Percentiles rank a stretch among this genome's conserved stretches.
Conservation (phyloP, 2,888 invertebrate species). For the Troides aeacus region DNA sequence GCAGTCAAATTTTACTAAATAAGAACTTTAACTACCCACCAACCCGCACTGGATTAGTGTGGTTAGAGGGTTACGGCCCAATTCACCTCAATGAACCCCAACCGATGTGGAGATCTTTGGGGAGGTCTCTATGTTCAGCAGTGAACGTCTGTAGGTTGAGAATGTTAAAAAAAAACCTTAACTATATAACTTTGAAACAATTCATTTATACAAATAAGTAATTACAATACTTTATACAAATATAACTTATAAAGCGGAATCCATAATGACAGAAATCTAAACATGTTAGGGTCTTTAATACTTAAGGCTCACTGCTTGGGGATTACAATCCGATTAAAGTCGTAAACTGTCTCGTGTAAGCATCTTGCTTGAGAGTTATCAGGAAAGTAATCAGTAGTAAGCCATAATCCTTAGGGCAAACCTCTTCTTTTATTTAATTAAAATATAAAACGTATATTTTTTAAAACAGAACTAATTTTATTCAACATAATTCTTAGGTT, state of each 20-base stretch:
- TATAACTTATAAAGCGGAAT: background rate
- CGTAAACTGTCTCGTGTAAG: background rate
- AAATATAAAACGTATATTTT: background rate
- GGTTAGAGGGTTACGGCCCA: no score
- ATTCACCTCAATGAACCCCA: no score
- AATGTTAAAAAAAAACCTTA: background rate
- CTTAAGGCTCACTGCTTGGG: background rate
- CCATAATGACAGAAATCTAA: background rate
- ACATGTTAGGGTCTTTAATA: background rate
- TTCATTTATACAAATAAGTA: background rate
- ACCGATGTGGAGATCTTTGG: no score
- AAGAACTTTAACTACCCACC: no score
- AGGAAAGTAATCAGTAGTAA: background rate
- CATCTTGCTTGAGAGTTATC: background rate
- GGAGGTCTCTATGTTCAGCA: no score
- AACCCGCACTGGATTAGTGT: no score
- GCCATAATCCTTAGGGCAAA: background rate
- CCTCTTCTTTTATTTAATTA: background rate
- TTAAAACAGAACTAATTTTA: no score
- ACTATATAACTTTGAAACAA: background rate
- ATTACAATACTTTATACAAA: background rate
- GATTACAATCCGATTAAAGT: conserved; percentile 1
- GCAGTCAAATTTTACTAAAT: no score
- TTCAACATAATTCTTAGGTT: no score
- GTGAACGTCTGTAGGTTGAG: no score